Evolutionary conservation across 2,797 vertebrate species (phyloP).

Genomic region (Microhierax caerulescens): DNA sequence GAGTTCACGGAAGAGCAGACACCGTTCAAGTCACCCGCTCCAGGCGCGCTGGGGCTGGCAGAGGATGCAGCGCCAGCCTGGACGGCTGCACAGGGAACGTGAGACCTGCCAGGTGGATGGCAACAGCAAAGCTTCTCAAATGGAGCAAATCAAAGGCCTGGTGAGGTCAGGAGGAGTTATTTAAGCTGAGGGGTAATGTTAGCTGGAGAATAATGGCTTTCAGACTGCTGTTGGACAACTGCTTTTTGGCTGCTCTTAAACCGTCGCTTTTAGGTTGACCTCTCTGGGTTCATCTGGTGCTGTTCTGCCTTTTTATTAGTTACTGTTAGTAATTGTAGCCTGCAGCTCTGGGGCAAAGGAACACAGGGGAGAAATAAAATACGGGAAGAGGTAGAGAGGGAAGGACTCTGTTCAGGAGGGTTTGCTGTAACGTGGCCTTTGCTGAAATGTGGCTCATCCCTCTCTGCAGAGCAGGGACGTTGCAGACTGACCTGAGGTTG

Average conservation of each 20-base stretch:
- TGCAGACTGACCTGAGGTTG: not conserved
- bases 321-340: not conserved
- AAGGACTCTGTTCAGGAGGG: not conserved
- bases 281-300: not conserved
- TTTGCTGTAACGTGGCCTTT: not conserved
- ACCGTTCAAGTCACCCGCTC: not conserved
- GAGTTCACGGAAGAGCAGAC: not conserved
- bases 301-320: slow-evolving; percentile 16
- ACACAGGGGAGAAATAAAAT: not conserved
- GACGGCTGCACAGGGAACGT: not conserved
- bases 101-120: not conserved
- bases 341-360: not conserved
- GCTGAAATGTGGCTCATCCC: accelerated
- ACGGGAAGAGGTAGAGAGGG: not conserved
- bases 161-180: not conserved
- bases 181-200: not conserved
- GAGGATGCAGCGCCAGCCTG: not conserved
- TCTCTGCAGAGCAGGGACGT: accelerated
- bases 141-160: slow-evolving; percentile 3
- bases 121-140: not conserved
- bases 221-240: not conserved
- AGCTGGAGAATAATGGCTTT: slow-evolving; percentile 38
- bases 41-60: not conserved
- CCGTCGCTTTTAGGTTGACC: not conserved
- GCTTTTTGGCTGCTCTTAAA: not conserved